Evolutionary conservation across 2,888 invertebrate genomes (phyloP), one percentile per base, ranked within the genome.

Genomic region (Drosophila siamana): DNA sequence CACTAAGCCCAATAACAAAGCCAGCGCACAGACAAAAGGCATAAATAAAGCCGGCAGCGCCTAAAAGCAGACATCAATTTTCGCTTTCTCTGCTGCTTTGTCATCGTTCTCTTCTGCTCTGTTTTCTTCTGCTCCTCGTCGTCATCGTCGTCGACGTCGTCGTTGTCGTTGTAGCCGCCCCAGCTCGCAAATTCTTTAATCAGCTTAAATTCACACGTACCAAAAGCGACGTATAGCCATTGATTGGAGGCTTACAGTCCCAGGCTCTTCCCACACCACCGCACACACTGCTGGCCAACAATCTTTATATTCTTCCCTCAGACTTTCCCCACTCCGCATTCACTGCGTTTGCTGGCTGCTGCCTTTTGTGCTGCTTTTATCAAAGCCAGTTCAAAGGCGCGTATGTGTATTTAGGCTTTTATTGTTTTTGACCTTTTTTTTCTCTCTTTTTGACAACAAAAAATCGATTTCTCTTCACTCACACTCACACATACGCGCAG

Each of bases 191-290:
- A 88, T 88, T 82, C 90, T 90, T 90, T 90, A 90, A 90, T 90
- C 90, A 90, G 90, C 90, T 90, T 90, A 90, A 90, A 87, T 87
- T 90, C 90, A 89, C 90, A 89, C 90, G 88, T 90, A 90, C 86
- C 89, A 80, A 85, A 87, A 87, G 86, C 84, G 88, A 88, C 80
- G 88, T 86, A 88, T 69, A 84, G 86, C 88, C 86, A 84, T 88
- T 84, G 84, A 84, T 84, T 84, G 84, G 84, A 88, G 84, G 84
- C 83, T 86, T 88, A 84, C 81, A 55, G 41, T 33, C 50, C 46
- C 16, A 13, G 22, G 22, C 30, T 26, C 47, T 33, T 19, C 15
- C 47, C 51, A 5, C 9, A 3, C 19, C 8, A 1, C 5, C 26
- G n/a, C n/a, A n/a, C n/a, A 28, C 7, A 13, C 54, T 33, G 33